A percentile compares a stretch with the other conserved stretches of the same genome.
These are phyloP conservation scores for Spisula subtruncata DNA, from an alignment of 2,888 invertebrate genomes.

Conservation along the genomic window DNA sequence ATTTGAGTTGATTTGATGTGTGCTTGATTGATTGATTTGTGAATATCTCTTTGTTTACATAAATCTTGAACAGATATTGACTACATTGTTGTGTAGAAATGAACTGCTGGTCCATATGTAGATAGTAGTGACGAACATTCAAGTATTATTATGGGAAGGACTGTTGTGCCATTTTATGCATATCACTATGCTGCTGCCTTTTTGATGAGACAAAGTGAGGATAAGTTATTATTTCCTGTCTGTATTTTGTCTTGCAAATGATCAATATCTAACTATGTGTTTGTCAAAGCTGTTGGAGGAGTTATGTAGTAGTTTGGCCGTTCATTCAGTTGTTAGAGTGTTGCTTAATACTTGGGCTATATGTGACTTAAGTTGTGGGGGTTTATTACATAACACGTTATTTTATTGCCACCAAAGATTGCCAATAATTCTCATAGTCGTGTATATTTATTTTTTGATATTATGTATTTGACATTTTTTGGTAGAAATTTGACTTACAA, in stretches of 20 bases:
- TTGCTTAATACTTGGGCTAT: not conserved
- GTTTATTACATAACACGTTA: not conserved
- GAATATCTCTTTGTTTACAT: not conserved
- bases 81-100: not conserved
- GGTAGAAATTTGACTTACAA: constrained; percentile 1
- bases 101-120: constrained; percentile 29
- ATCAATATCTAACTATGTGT: not conserved
- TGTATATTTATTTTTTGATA: constrained; percentile 29
- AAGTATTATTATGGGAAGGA: constrained; percentile 29
- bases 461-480: constrained; percentile 22
- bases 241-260: not conserved
- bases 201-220: constrained; percentile 25
- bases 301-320: not conserved
- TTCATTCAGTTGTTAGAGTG: not conserved
- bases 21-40: not conserved
- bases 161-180: constrained; percentile 61
- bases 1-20: not conserved
- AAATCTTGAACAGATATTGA: not conserved
- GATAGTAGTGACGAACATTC: not conserved
- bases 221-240: not conserved
- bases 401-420: constrained; percentile 27
- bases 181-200: constrained; percentile 58
- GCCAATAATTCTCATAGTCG: constrained; percentile 6
- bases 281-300: not conserved
- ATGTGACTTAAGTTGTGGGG: not conserved